These are phyloP conservation scores for Acleris emargana DNA, from an alignment of 2,888 invertebrate genomes.

Conservation along the genomic window DNA sequence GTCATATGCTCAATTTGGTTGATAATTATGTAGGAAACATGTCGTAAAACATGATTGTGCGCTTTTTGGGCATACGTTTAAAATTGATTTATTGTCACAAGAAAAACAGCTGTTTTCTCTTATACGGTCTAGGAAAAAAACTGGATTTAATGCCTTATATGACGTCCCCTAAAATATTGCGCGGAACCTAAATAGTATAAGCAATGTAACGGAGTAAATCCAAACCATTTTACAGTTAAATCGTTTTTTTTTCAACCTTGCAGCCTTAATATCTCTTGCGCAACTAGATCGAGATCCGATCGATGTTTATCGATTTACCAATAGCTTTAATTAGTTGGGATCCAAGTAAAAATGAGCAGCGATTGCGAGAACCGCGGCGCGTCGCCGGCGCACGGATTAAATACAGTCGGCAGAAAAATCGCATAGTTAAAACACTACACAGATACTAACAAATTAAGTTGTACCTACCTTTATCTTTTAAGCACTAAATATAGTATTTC, in stretches of 20 bases:
- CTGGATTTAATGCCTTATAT: too few relatives aligned
- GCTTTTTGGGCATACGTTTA: too few relatives aligned
- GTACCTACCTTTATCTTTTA: too few relatives aligned
- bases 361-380: slow-evolving; percentile 38
- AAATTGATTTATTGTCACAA: too few relatives aligned
- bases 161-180: too few relatives aligned
- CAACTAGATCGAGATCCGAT: slow-evolving; percentile 44
- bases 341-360: slow-evolving; percentile 53
- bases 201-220: too few relatives aligned
- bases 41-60: too few relatives aligned
- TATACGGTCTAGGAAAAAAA: too few relatives aligned
- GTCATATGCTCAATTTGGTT: not conserved
- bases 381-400: slow-evolving; percentile 3
- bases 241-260: slow-evolving; percentile 2
- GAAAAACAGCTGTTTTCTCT: too few relatives aligned
- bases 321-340: slow-evolving; percentile 65
- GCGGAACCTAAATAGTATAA: too few relatives aligned
- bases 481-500: too few relatives aligned
- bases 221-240: not conserved
- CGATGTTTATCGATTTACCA: slow-evolving; percentile 51
- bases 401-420: slow-evolving; percentile 7
- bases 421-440: not conserved
- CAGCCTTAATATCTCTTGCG: slow-evolving; percentile 12
- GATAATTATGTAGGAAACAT: not conserved
- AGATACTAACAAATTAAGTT: too few relatives aligned